A percentile compares a stretch with the other conserved stretches of the same genome.
Evolutionary conservation across 2,797 vertebrate species (phyloP).

Genomic region (Gobionotothen gibberifrons): DNA sequence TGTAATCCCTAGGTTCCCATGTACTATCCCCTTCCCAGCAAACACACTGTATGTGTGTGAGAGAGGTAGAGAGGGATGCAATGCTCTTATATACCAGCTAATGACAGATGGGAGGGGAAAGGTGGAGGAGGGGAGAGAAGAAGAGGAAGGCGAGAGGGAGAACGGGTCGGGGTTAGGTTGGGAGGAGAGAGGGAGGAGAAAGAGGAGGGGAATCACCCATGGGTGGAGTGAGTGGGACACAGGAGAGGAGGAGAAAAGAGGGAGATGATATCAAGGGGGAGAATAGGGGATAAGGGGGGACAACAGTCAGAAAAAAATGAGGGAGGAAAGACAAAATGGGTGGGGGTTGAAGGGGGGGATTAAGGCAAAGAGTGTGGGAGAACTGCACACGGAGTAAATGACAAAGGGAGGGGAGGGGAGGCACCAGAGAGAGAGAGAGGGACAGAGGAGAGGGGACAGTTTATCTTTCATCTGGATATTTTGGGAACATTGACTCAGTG

Average conservation of each 20-base stretch:
- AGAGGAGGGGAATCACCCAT: slow-evolving; percentile 60
- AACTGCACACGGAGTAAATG: slow-evolving; percentile 48
- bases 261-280: slow-evolving; percentile 59
- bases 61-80: slow-evolving; percentile 66
- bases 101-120: slow-evolving; percentile 77
- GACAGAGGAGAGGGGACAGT: slow-evolving; percentile 48
- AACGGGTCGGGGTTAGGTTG: slow-evolving; percentile 50
- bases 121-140: slow-evolving; percentile 71
- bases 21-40: slow-evolving; percentile 64
- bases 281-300: slow-evolving; percentile 57
- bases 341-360: slow-evolving; percentile 15
- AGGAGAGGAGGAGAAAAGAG: slow-evolving; percentile 59
- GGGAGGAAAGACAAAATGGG: neutral
- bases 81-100: slow-evolving; percentile 78
- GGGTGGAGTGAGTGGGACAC: slow-evolving; percentile 57
- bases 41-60: slow-evolving; percentile 72
- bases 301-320: slow-evolving; percentile 9
- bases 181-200: slow-evolving; percentile 62
- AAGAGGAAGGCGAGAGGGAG: slow-evolving; percentile 50
- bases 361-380: slow-evolving; percentile 58
- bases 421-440: slow-evolving; percentile 24
- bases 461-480: slow-evolving; percentile 84
- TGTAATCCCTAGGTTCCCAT: slow-evolving; percentile 66
- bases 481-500: slow-evolving; percentile 78
- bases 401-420: slow-evolving; percentile 43